Evolutionary conservation across 2,888 invertebrate species (phyloP).

Genomic region (Charanyca ferruginea): DNA sequence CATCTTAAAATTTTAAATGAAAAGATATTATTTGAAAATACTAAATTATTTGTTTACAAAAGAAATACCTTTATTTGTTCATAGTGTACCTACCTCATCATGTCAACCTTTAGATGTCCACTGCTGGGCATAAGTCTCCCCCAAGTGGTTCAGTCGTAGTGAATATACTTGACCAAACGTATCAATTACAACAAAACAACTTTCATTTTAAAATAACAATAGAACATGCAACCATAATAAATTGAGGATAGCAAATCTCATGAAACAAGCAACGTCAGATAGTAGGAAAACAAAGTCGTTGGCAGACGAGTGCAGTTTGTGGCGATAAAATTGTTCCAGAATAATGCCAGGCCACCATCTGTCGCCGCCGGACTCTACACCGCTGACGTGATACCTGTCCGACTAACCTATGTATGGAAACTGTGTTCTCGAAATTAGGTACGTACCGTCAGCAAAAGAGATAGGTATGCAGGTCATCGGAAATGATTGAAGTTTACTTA

Average conservation of each 20-base stretch:
- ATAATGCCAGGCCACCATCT: conserved; percentile 77
- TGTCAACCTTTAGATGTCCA: no score
- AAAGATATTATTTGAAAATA: no score
- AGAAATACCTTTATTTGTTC: no score
- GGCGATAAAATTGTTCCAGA: conserved; percentile 77
- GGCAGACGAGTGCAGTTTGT: conserved; percentile 77
- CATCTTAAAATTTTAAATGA: conserved; percentile 6
- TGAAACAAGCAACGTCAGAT: conserved; percentile 70
- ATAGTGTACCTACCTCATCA: no score
- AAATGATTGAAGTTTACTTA: no score
- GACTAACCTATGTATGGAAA: conserved; percentile 23
- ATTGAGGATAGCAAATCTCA: conserved; percentile 61
- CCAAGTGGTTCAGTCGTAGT: no score
- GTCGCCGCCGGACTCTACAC: conserved; percentile 61
- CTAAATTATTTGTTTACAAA: no score
- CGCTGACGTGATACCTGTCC: conserved; percentile 60
- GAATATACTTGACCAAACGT: no score
- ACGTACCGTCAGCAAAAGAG: no score
- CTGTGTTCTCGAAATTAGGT: neutral
- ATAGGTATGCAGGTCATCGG: no score
- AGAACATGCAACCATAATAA: conserved; percentile 35
- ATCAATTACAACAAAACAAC: no score
- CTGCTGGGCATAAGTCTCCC: no score
- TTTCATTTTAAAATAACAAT: conserved; percentile 20
- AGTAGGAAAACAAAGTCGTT: conserved; percentile 58